These are phyloP conservation scores for Drosophila teissieri DNA, from an alignment of 1,140 invertebrate genomes.

Conservation along the genomic window DNA sequence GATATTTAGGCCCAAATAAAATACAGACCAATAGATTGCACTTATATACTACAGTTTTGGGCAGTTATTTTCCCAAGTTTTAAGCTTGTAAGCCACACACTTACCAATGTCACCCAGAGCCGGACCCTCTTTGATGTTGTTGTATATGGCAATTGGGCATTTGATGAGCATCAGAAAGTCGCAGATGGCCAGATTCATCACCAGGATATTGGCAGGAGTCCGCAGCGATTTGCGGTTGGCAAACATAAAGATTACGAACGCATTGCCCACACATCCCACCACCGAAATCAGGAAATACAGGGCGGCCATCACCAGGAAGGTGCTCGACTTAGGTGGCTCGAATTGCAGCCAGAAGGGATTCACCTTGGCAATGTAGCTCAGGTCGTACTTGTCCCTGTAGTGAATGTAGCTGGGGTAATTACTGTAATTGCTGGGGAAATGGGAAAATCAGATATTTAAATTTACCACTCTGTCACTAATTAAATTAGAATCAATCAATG, in stretches of 20 bases:
- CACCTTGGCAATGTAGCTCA: conserved; percentile 87
- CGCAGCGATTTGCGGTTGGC: conserved; percentile 88
- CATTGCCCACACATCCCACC: conserved; percentile 88
- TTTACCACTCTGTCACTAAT: too few species aligned
- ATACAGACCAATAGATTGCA: neutral
- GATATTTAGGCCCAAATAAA: too few species aligned
- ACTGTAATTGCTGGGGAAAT: conserved; percentile 39
- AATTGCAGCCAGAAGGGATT: conserved; percentile 89
- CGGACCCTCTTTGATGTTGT: conserved; percentile 89
- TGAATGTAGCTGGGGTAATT: conserved; percentile 72
- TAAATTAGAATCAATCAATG: neutral
- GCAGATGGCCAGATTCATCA: conserved; percentile 91
- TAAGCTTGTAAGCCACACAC: conserved; percentile 1
- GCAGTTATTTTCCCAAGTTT: neutral
- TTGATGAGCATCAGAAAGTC: conserved; percentile 90
- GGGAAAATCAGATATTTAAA: neutral
- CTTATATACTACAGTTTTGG: neutral
- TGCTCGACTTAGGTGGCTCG: conserved; percentile 84
- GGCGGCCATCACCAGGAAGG: conserved; percentile 86
- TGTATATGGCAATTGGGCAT: conserved; percentile 90
- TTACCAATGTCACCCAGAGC: conserved; percentile 89
- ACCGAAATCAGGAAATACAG: conserved; percentile 87
- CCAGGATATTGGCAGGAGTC: conserved; percentile 91
- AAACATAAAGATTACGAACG: conserved; percentile 86
- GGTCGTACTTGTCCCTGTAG: conserved; percentile 80